Base-by-base conservation (phyloP, 2,888 invertebrate genomes). In the Chloroclystis v-ata region DNA sequence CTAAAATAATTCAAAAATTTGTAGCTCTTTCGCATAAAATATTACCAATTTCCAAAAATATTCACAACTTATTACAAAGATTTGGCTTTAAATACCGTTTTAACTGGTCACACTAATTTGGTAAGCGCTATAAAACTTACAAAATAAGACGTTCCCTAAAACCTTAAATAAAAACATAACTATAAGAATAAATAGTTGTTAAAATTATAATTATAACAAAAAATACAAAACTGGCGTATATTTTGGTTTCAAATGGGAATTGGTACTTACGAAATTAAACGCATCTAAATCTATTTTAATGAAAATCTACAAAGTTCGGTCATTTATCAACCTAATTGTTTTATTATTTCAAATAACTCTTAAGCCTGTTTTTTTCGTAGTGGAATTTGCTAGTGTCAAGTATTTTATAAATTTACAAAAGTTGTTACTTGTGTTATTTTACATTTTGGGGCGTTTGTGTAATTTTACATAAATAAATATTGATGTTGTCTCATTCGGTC, bases 31-130 rank as follows among this genome's bases (percentile, higher is more conserved):
- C 5, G 20, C 20, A 20, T 20, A 20, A 20, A 2, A 28, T 29
- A 25, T 28, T 24, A 43, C 32, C 38, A 41, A 53, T 42, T 32
- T 47, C 41, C 40, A 53, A 47, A 53, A 43, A 26, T n/a, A 50
- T 16, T 20, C 20, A 44, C 16, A 40, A 33, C 43, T 50, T 16
- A 49, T 37, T 26, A 47, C 43, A 61, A 65, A 65, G 67, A 69
- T 77, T 79, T 75, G 75, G 74, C 66, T 75, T 69, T 47, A 57
- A 57, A 65, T 61, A 35, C 28, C 47, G 38, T 28, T 64, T 65
- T 60, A 70, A 81, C 78, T 81, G 79, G 76, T 81, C 77, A 72
- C 70, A 74, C 65, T 65, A 63, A 69, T 82, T 83, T 83, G 82
- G 82, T 82, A 78, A 65, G 55, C 52, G 48, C 45, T 55, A 45